Evolutionary conservation across 2,888 invertebrate species (phyloP), one percentile per base, ranked within the genome.

Genomic region (Parnassius apollo): DNA sequence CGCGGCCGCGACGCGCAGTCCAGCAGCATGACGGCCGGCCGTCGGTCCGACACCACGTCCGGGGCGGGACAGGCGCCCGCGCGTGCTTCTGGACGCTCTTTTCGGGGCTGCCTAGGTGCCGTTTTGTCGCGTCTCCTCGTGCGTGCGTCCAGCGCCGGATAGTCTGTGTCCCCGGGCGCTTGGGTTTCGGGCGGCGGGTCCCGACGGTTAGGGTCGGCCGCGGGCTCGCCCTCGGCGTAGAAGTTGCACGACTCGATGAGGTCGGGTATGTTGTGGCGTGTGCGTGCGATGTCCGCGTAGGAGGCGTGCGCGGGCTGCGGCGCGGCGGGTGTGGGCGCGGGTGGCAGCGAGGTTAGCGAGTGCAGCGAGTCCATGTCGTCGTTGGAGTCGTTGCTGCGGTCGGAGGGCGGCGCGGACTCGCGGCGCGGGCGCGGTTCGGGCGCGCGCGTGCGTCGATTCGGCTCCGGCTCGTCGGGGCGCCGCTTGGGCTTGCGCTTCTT

Each of bases 321-420:
- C 54, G 69, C 93, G 89, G 59, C 95, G 93, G 74, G 95, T 94
- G 75, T 95, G 95, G n/a, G 95, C 94, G 81, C 95, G 83, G 62
- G 82, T 73, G 69, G 83, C 73, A 62, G 65, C 55, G 95, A 94
- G 42, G 96, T 96, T 76, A 96, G 91, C 71, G 97, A 97, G 88
- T 96, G 96, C 70, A 96, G 96, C 13, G 96, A 96, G 80, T 97
- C 97, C 76, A 95, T 93, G 85, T 96, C 96, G 80, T 94, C 94
- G 78, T 96, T 96, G 72, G 96, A 96, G 82, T 96, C 96, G 80
- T 92, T 93, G 68, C 96, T 96, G 85, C 96, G 96, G 77, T 97
- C 97, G 74, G 95, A 95, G 66, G 96, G 96, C 61, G 97, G 96
- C 25, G 96, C 95, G n/a, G 94, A 95, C 86, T 94, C 95, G 76